Conservation (phyloP, 2,113 vertebrate genomes). For the Stomatorhinus ivindoensis region DNA sequence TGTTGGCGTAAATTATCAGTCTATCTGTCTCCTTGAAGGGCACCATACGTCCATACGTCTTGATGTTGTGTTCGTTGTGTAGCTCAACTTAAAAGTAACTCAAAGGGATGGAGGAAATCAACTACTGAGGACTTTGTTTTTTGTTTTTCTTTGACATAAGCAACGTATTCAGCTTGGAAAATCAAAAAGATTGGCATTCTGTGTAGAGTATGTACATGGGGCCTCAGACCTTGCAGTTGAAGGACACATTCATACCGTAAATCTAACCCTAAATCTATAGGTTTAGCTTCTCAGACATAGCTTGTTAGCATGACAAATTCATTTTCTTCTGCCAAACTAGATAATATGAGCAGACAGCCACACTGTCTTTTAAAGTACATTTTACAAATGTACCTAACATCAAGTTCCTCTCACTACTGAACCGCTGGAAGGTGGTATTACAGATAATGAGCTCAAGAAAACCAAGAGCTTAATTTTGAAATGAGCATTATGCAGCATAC, state of each 20-base stretch:
- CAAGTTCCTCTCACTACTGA: neutral
- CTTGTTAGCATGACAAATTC: neutral
- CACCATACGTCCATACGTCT: neutral
- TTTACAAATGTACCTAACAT: neutral
- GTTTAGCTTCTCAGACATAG: neutral
- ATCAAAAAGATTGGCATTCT: neutral
- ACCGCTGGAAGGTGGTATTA: neutral
- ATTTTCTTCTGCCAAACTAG: neutral
- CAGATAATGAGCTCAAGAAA: neutral
- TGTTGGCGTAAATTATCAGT: neutral
- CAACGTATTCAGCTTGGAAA: neutral
- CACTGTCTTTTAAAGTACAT: neutral
- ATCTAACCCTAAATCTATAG: neutral
- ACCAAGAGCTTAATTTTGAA: neutral
- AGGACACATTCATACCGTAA: neutral
- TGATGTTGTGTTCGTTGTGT: neutral
- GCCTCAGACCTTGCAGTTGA: neutral
- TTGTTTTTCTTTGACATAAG: neutral
- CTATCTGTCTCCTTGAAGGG: neutral
- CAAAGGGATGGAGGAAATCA: neutral
- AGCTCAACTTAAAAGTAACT: neutral
- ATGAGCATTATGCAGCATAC: neutral
- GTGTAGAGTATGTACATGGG: neutral
- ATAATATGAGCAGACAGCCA: neutral
- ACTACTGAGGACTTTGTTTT: neutral